These are phyloP conservation scores for Parazoanthus swiftii DNA, from an alignment of 92 coral and sea anemone genomes.

Conservation along the genomic window DNA sequence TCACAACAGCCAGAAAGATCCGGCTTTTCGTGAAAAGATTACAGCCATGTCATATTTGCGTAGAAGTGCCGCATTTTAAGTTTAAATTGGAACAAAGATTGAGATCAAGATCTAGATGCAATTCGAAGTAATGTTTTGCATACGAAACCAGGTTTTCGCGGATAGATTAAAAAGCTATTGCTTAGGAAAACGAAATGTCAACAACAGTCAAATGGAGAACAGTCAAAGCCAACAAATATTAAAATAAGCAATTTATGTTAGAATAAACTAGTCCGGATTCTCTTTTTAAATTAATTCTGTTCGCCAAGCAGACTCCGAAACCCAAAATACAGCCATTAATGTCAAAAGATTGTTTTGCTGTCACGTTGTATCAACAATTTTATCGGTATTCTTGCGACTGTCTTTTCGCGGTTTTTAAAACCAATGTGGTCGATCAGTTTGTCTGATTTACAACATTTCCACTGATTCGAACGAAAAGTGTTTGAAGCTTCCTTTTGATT, in stretches of 20 bases:
- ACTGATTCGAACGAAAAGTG: not conserved
- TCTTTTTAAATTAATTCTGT: not conserved
- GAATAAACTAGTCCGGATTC: not conserved
- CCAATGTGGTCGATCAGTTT: not conserved
- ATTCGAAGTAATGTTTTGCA: not conserved
- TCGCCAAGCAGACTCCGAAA: not conserved
- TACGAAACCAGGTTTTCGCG: not conserved
- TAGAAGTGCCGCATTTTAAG: not conserved
- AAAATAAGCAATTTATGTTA: not conserved
- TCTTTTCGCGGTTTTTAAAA: slow-evolving; percentile 30
- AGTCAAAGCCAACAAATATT: not conserved
- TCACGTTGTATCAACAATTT: slow-evolving; percentile 27
- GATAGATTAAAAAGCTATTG: not conserved
- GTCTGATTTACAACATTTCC: not conserved
- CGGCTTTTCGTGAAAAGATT: not conserved
- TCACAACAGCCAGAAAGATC: not conserved
- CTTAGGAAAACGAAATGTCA: not conserved
- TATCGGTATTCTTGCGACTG: not conserved
- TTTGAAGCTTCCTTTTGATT: not conserved
- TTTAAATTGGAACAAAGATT: not conserved
- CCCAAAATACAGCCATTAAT: not conserved
- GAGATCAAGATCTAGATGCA: not conserved
- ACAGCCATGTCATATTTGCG: not conserved
- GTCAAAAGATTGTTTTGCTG: not conserved
- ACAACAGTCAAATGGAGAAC: not conserved